Conservation (phyloP, 2,113 vertebrate species). For the Morone saxatilis region DNA sequence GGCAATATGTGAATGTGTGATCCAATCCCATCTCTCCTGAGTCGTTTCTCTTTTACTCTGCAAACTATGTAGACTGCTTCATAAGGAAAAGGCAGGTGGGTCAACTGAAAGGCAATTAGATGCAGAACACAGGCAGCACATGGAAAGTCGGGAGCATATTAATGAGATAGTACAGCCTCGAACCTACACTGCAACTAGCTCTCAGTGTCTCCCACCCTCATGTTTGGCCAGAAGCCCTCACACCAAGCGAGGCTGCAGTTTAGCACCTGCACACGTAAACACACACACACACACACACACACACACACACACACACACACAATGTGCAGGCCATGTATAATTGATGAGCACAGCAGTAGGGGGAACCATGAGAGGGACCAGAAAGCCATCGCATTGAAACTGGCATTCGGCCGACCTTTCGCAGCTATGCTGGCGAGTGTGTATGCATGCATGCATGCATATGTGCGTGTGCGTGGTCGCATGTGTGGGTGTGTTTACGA, state of each 20-base stretch:
- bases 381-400: conserved; percentile 47
- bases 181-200: conserved; percentile 9
- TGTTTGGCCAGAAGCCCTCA: conserved; percentile 32
- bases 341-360: conserved; percentile 75
- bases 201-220: conserved; percentile 13
- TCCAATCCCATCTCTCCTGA: conserved; percentile 6
- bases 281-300: not conserved
- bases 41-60: conserved; percentile 8
- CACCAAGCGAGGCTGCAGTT: conserved; percentile 7
- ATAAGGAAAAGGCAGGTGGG: conserved; percentile 19
- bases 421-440: conserved; percentile 34
- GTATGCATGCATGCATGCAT: not conserved
- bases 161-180: conserved; percentile 24
- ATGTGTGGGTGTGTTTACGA: conserved; percentile 44
- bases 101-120: conserved; percentile 45
- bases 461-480: not conserved
- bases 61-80: conserved; percentile 20
- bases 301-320: not conserved
- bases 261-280: not conserved
- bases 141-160: conserved; percentile 13
- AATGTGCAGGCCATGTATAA: conserved; percentile 67
- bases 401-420: conserved; percentile 75
- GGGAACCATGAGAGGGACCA: conserved; percentile 58
- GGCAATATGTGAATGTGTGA: conserved; percentile 6
- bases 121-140: conserved; percentile 14